These are phyloP conservation scores for Gymnobelideus leadbeateri DNA, from an alignment of 2,113 vertebrate genomes.

Conservation along the genomic window DNA sequence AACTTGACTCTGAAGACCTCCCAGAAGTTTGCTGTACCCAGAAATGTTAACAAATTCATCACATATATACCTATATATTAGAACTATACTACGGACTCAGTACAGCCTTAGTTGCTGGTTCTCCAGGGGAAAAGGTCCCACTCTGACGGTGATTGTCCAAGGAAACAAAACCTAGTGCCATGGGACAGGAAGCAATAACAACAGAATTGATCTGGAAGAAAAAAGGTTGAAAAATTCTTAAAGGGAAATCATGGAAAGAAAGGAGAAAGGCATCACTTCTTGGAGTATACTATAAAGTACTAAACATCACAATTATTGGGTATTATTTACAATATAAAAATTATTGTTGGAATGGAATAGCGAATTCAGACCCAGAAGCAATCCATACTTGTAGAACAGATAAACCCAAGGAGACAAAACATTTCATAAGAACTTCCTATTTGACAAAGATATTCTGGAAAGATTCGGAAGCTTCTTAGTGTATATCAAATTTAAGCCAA, in stretches of 20 bases:
- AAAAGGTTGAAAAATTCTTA: background rate
- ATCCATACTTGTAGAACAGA: no score
- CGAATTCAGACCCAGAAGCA: background rate
- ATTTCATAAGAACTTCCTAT: no score
- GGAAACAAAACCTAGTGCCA: background rate
- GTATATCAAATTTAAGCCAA: no score
- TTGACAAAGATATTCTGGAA: no score
- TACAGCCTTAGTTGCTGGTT: background rate
- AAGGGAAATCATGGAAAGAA: background rate
- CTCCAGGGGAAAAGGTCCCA: background rate
- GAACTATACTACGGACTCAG: background rate
- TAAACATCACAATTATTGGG: background rate
- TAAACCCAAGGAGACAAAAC: no score
- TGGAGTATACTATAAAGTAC: background rate
- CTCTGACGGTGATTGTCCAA: background rate
- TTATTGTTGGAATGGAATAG: background rate
- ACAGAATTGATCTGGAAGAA: background rate
- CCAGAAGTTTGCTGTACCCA: background rate
- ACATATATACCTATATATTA: background rate
- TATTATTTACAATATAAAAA: background rate
- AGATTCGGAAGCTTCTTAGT: no score
- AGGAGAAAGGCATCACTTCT: background rate
- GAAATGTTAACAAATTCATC: background rate
- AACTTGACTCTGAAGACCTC: background rate
- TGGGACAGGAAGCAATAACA: background rate